phyloP scores from a whole-genome alignment of 2,113 vertebrate genomes.

The Chaenocephalus aceratus region DNA sequence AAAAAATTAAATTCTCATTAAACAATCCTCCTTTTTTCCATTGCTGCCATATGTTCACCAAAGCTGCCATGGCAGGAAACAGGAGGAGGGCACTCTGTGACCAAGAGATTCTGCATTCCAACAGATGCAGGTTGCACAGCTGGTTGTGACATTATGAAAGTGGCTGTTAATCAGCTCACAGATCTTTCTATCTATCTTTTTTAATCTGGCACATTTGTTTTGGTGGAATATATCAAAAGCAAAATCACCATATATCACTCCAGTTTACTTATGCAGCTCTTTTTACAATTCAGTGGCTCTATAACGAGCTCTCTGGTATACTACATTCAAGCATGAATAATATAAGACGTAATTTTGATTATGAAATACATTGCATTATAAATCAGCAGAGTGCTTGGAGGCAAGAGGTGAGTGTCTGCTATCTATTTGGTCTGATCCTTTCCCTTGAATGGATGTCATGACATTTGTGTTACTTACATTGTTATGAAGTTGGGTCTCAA shows the following conservation, averaged over 20 bases:
- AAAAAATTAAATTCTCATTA: background rate
- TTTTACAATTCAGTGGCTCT: slow-evolving; percentile 20
- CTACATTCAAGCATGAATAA: slow-evolving; percentile 43
- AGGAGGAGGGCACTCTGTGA: slow-evolving; percentile 2
- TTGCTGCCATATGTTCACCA: slow-evolving; percentile 2
- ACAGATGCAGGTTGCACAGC: slow-evolving; percentile 24
- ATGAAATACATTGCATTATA: slow-evolving; percentile 41
- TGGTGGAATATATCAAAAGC: background rate
- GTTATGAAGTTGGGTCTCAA: slow-evolving; percentile 61
- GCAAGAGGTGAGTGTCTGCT: slow-evolving; percentile 41
- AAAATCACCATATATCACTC: background rate
- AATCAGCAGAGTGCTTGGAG: slow-evolving; percentile 47
- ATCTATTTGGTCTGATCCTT: slow-evolving; percentile 50
- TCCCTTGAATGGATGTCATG: slow-evolving; percentile 34
- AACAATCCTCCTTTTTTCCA: background rate
- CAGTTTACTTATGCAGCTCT: background rate
- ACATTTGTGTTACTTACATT: slow-evolving; percentile 54
- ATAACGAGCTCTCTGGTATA: slow-evolving; percentile 15
- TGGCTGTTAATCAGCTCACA: slow-evolving; percentile 27
- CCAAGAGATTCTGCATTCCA: slow-evolving; percentile 27
- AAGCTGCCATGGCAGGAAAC: slow-evolving; percentile 15
- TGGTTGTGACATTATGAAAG: slow-evolving; percentile 37
- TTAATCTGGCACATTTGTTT: slow-evolving; percentile 30
- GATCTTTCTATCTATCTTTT: slow-evolving; percentile 26
- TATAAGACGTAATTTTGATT: slow-evolving; percentile 52